Base-by-base conservation (phyloP, 37 sponge, comb jelly and placozoan genomes). In the Oopsacas minuta region DNA sequence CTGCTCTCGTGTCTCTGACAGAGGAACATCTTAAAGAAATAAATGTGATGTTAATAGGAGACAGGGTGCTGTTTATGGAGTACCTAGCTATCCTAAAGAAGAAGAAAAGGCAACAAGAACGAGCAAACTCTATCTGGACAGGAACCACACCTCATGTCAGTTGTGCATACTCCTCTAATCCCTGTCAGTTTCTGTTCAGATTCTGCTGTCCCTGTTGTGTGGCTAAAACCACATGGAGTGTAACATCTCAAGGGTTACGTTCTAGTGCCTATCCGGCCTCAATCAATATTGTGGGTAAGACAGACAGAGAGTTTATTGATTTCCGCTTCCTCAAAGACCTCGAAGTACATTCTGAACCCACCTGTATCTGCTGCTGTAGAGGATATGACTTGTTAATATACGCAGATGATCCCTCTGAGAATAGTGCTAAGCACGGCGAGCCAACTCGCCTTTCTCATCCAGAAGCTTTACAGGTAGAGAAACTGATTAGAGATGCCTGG, bases 291-390 rank as follows among this genome's bases (percentile, higher is more conserved):
- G 89, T 91, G 82, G 94, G 94, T 81, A 90, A 93, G 53, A 86
- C 89, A 37, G 90, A 91, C 84, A 91, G 91, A 3, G 90, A 93
- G 82, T 91, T 93, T 39, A 87, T 93, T 37, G 94, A 93, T 84
- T 93, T 85, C 42, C 90, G 94, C 1, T 93, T 93, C 88, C 36
- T 93, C 86, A 93, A 93, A 85, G 94, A 93, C 53, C 82, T 93
- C 37, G 94, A 93, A 84, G 36, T 93, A 7, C 84, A 88, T 17
- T 85, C 81, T 53, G 85, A 88, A 25, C 90, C 94, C 39, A 87
- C 87, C 42, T 93, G 88, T 53, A 49, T 61, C 37, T 93, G 94
- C 87, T 93, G 88, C 87, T 93, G 90, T 83, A 86, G 88, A 39
- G 94, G 94, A 25, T 39, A 88, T 0, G 90, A 93, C 82, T 88